Base-by-base conservation (phyloP, 1,140 invertebrate genomes). In the Phocides pigmalion region DNA sequence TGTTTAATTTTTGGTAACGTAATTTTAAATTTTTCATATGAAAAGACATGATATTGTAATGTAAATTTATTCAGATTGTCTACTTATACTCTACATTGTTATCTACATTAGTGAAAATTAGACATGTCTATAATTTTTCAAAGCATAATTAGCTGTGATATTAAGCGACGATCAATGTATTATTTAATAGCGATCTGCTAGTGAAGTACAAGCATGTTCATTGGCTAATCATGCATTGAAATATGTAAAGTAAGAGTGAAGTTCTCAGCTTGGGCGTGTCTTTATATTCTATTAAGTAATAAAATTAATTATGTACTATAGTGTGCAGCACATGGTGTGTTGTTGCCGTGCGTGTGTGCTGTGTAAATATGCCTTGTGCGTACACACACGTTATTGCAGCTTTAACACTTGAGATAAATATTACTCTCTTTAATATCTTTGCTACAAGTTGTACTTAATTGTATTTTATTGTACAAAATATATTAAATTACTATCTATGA, bases 391-490 rank as follows among this genome's bases (percentile, higher is more conserved):
- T 87, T 84, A 82, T 89, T 89, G 85, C 87, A 90, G 87, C 89
- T 91, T 89, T 85, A 85, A 90, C 89, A 91, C 89, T 84, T 87
- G 82, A 83, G 81, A 87, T 89, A 90, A 89, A 90, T 91, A 92
- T 92, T 91, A 92, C 89, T 92, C 90, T 92, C 90, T 92, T 92
- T 90, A 91, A 92, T 92, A 92, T 91, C 91, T 92, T 92, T 92
- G 91, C 91, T 92, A 92, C 91, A 92, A 92, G 86, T 92, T 92
- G 91, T 92, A 92, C 91, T 92, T 92, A 92, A 92, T 90, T 92
- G 90, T 92, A 92, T 92, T 92, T 92, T 91, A 92, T 92, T 92
- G 91, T 92, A 92, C 90, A 92, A 92, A 92, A 92, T 92, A 92
- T 92, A 90, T 88, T 90, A 92, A 91, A 91, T 91, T 90, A 92